Conservation (phyloP, 2,113 vertebrate species). For the Cochlearius cochlearius region DNA sequence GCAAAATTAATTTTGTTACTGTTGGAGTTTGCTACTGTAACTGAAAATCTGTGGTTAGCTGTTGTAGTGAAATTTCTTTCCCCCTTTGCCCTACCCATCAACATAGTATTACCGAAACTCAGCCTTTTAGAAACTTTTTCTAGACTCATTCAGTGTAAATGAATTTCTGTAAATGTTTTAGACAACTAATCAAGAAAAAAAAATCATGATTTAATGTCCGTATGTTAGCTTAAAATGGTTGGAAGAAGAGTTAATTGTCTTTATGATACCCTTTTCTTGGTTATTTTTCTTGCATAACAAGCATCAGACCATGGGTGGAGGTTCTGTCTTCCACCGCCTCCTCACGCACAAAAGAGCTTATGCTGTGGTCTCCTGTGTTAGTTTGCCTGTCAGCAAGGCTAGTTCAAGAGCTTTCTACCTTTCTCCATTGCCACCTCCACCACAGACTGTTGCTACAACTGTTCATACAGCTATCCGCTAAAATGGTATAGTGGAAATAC, state of each 20-base stretch:
- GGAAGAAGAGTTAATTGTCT: background rate
- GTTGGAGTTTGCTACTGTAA: background rate
- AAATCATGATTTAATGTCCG: background rate
- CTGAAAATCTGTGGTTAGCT: background rate
- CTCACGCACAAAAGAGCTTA: rapidly evolving
- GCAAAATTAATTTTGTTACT: background rate
- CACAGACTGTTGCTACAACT: background rate
- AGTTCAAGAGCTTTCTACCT: background rate
- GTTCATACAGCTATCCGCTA: rapidly evolving
- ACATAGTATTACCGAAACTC: background rate
- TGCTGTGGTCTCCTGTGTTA: background rate
- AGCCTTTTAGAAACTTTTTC: background rate
- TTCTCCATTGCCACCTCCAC: background rate
- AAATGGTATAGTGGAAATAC: background rate
- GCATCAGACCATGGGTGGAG: background rate
- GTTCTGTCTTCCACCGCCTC: background rate
- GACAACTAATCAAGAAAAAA: background rate
- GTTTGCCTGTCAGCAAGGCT: background rate
- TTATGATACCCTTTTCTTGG: background rate
- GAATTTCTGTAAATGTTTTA: background rate
- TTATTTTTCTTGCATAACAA: background rate
- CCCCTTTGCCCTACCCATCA: background rate
- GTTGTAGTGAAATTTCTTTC: background rate
- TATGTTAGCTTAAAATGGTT: background rate
- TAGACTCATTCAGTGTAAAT: background rate